A percentile compares a stretch with the other conserved stretches of the same genome.
Conservation (phyloP, 2,113 vertebrate species). For the Rhynchomys soricoides region DNA sequence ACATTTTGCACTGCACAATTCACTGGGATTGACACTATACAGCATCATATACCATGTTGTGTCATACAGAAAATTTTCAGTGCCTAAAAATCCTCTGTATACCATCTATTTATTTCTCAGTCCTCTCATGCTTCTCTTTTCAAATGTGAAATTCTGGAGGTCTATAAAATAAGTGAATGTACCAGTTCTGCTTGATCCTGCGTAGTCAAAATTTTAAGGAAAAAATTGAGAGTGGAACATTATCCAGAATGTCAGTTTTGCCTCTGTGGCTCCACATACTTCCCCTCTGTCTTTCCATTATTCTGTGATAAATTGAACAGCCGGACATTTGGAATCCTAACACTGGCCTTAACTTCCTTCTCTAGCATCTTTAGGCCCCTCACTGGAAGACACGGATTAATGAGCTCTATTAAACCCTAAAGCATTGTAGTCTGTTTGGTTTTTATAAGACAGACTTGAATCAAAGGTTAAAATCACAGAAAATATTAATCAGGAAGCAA, state of each 20-base stretch:
- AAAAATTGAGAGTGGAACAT: not conserved
- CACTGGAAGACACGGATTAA: not conserved
- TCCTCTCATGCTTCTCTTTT: not conserved
- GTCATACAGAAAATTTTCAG: not conserved
- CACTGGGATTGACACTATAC: not conserved
- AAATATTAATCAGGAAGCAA: constrained; percentile 35
- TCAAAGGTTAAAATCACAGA: constrained; percentile 36
- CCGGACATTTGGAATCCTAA: not conserved
- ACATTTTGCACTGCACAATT: not conserved
- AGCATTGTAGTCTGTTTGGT: not conserved
- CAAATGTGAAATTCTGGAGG: not conserved
- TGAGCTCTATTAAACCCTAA: not conserved
- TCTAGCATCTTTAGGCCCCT: not conserved
- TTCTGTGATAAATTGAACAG: not conserved
- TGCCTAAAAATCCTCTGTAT: not conserved
- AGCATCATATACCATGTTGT: not conserved
- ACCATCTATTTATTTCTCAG: not conserved
- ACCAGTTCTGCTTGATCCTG: not conserved
- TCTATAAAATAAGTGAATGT: not conserved
- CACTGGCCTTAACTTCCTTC: not conserved
- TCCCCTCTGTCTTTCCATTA: not conserved
- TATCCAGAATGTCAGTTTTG: not conserved
- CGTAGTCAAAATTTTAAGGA: not conserved
- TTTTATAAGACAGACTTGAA: constrained; percentile 10
- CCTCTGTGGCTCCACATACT: not conserved